Percentiles rank a stretch among this genome's conserved stretches.
Evolutionary conservation across 2,888 invertebrate genomes (phyloP).

Genomic region (Seira ritae): DNA sequence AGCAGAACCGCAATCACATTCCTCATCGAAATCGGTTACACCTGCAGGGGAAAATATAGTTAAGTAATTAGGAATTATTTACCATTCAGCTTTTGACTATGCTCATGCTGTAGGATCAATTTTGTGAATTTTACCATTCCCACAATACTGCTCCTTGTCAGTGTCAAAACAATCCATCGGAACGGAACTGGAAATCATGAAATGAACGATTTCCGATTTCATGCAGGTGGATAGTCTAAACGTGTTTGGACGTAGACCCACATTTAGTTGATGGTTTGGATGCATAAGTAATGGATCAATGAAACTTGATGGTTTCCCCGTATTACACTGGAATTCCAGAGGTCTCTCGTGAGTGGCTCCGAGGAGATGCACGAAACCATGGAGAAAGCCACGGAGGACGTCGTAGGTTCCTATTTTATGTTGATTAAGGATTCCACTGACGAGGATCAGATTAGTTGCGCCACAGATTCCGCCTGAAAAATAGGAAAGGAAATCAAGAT

Average conservation of each 20-base stretch:
- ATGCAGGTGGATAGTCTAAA: slow-evolving; percentile 63
- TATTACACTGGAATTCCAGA: slow-evolving; percentile 38
- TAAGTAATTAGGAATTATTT: background rate
- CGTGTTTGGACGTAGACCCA: slow-evolving; percentile 64
- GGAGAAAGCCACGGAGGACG: slow-evolving; percentile 62
- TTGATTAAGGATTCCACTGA: slow-evolving; percentile 58
- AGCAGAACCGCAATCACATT: slow-evolving; percentile 63
- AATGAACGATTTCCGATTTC: slow-evolving; percentile 59
- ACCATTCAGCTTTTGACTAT: background rate
- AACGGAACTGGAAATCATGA: slow-evolving; percentile 44
- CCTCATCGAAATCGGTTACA: slow-evolving; percentile 52
- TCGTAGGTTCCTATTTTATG: slow-evolving; percentile 65
- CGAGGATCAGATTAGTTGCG: slow-evolving; percentile 49
- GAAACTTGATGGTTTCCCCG: slow-evolving; percentile 33
- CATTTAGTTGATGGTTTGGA: slow-evolving; percentile 59
- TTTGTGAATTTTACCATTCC: slow-evolving; percentile 70
- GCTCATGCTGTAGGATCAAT: background rate
- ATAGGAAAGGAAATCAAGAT: background rate
- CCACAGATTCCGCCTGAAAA: slow-evolving; percentile 64
- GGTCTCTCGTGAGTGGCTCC: slow-evolving; percentile 62
- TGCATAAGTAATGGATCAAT: slow-evolving; percentile 65
- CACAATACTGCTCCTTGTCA: slow-evolving; percentile 53
- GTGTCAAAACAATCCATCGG: slow-evolving; percentile 49
- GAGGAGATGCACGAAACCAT: slow-evolving; percentile 62
- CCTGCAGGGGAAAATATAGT: slow-evolving; percentile 34